Percentiles rank a stretch among this genome's conserved stretches.
Evolutionary conservation across 1,140 invertebrate species (phyloP).

Genomic region (Saccostrea echinata): DNA sequence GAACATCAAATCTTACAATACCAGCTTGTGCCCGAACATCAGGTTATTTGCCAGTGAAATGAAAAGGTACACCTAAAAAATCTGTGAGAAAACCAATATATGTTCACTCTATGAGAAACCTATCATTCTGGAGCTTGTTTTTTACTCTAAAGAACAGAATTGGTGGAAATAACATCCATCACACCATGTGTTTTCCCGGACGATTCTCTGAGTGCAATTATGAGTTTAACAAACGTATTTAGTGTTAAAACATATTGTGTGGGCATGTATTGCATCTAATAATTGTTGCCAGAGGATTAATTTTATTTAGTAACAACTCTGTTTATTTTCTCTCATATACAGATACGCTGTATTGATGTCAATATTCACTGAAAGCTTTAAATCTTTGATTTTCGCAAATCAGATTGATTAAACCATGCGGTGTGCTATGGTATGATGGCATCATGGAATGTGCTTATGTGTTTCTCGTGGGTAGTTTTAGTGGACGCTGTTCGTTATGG

Average conservation of each 20-base stretch:
- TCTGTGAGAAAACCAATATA: constrained; percentile 28
- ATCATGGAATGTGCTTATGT: not conserved
- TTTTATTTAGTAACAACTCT: not conserved
- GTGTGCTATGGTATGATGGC: constrained; percentile 17
- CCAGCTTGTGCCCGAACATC: not conserved
- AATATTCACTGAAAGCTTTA: not conserved
- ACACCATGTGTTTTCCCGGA: constrained; percentile 18
- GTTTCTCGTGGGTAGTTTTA: not conserved
- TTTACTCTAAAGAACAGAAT: not conserved
- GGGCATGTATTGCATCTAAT: constrained; percentile 7
- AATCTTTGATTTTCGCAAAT: constrained; percentile 5
- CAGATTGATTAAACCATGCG: constrained; percentile 28
- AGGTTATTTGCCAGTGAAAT: not conserved
- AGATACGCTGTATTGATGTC: not conserved
- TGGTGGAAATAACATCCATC: constrained; percentile 2
- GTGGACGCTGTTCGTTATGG: constrained; percentile 8
- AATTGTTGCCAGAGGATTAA: not conserved
- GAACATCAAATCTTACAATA: constrained; percentile 33
- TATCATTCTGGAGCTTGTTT: not conserved
- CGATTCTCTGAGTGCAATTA: constrained; percentile 14
- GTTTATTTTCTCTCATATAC: not conserved
- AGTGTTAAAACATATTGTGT: constrained; percentile 39
- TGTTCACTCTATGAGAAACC: constrained; percentile 25
- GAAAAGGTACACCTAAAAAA: constrained; percentile 8
- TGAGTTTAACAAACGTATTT: constrained; percentile 31